phyloP scores from a whole-genome alignment of 1,140 invertebrate genomes.

The Globodera rostochiensis region DNA sequence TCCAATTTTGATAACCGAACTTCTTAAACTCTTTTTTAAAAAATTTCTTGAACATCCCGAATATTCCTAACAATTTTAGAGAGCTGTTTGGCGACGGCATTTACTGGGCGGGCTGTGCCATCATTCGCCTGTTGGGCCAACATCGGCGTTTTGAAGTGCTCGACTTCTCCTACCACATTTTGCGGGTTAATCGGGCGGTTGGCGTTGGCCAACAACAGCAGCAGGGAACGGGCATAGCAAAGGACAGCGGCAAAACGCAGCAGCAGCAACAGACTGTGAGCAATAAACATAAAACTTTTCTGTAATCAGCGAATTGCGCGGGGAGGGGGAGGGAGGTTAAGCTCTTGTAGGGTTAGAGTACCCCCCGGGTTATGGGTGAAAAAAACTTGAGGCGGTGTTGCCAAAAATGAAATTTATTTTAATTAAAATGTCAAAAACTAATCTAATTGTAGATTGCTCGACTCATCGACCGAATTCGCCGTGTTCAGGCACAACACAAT shows the following conservation, averaged over 20 bases:
- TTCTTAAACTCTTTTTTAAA: too few species aligned
- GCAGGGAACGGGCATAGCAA: slow-evolving; percentile 73
- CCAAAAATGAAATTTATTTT: slow-evolving; percentile 31
- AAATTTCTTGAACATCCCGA: too few species aligned
- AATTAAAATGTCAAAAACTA: too few species aligned
- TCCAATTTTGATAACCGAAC: not conserved
- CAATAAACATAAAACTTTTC: not conserved
- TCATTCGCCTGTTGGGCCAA: slow-evolving; percentile 93
- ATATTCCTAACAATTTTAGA: slow-evolving; percentile 69
- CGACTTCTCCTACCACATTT: slow-evolving; percentile 97
- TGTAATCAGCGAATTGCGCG: too few species aligned
- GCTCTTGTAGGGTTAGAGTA: too few species aligned
- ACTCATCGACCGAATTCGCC: slow-evolving; percentile 93
- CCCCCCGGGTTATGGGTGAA: not conserved
- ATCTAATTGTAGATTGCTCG: slow-evolving; percentile 80
- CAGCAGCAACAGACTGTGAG: slow-evolving; percentile 71
- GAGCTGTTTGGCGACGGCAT: slow-evolving; percentile 97
- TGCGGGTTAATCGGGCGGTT: slow-evolving; percentile 88
- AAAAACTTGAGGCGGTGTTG: not conserved
- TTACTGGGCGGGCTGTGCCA: slow-evolving; percentile 98
- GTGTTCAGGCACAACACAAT: slow-evolving; percentile 96
- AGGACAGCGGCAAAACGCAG: slow-evolving; percentile 90
- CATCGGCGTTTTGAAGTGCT: slow-evolving; percentile 94
- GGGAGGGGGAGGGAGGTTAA: too few species aligned
- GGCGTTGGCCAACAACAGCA: slow-evolving; percentile 67